phyloP scores from a whole-genome alignment of 2,113 vertebrate species.

The Lampris incognitus region DNA sequence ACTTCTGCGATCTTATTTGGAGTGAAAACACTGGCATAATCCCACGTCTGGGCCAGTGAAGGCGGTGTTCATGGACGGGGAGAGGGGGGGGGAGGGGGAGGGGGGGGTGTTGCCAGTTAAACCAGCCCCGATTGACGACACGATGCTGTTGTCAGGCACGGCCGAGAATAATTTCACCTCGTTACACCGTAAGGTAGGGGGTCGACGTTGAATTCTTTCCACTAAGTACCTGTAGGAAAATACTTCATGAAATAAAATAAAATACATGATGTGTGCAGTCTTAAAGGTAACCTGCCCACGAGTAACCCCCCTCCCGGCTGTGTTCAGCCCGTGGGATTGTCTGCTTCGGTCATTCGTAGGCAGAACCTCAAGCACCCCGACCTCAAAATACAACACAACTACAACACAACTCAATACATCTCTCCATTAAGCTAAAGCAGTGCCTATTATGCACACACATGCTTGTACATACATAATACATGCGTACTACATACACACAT shows the following conservation, averaged over 20 bases:
- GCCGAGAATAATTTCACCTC: constrained; percentile 91
- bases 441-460: no score
- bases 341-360: no score
- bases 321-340: no score
- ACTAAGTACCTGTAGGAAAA: constrained; percentile 76
- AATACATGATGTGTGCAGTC: constrained; percentile 57
- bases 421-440: no score
- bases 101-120: constrained; percentile 77
- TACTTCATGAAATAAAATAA: constrained; percentile 59
- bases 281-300: neutral
- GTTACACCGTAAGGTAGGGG: constrained; percentile 85
- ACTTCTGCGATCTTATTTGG: constrained; percentile 86
- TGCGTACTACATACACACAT: constrained; percentile 51
- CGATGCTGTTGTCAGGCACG: constrained; percentile 50
- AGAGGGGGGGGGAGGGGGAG: constrained; percentile 43
- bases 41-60: constrained; percentile 74
- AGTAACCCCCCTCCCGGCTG: no score
- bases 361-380: no score
- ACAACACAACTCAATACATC: no score
- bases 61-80: constrained; percentile 25
- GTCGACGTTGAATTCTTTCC: constrained; percentile 90
- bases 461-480: constrained; percentile 28
- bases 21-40: constrained; percentile 88
- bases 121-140: constrained; percentile 61
- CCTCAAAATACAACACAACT: no score